These are phyloP conservation scores for Gallinago solitaria DNA, from an alignment of 2,797 vertebrate genomes.

Conservation along the genomic window DNA sequence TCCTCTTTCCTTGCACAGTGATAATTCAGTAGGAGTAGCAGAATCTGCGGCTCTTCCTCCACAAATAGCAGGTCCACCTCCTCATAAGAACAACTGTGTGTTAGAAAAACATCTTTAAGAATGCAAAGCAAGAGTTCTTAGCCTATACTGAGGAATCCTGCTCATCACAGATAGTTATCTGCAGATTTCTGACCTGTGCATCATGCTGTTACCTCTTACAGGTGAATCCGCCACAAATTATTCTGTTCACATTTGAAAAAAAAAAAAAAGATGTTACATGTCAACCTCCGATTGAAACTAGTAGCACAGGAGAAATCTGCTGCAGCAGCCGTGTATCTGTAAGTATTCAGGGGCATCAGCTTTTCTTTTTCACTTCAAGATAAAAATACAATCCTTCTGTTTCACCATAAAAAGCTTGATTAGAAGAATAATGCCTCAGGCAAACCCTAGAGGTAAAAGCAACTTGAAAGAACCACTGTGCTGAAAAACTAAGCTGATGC, in stretches of 20 bases:
- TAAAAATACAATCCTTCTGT: background rate
- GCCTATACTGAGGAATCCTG: background rate
- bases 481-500: constrained; percentile 48
- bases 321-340: background rate
- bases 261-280: background rate
- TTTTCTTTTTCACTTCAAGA: background rate
- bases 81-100: background rate
- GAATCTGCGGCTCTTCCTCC: background rate
- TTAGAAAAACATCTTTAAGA: background rate
- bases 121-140: background rate
- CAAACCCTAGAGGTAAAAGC: constrained; percentile 53
- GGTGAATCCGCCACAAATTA: background rate
- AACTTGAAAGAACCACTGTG: constrained; percentile 51
- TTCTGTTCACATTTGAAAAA: background rate
- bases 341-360: background rate
- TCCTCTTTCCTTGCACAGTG: background rate
- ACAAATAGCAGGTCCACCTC: background rate
- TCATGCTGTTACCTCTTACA: background rate
- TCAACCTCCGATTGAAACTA: background rate
- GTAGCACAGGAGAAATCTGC: background rate
- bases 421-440: constrained; percentile 59
- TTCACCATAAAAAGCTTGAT: constrained; percentile 45
- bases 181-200: background rate
- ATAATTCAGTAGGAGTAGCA: background rate
- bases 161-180: background rate